Evolutionary conservation across 2,797 vertebrate species (phyloP), one percentile per base, ranked within the genome.

Genomic region (Sarcophilus harrisii): DNA sequence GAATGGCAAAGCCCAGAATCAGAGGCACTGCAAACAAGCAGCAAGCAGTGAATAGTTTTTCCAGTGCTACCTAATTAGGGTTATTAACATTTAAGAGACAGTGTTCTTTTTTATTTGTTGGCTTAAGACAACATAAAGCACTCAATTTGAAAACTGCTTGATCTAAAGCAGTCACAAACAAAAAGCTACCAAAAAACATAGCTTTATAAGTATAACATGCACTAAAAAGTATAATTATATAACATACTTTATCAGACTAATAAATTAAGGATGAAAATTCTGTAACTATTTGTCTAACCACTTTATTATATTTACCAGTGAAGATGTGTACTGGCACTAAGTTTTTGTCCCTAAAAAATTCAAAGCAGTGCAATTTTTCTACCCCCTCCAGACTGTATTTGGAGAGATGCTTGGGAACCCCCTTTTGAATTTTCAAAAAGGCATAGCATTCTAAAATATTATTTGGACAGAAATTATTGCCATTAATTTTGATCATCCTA

Each of bases 401-500:
- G 54, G 45, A 95, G 93, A 92, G 58, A 92, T 95, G 49, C 2
- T 94, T 95, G 95, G 91, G 92, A 92, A 93, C 49, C 18, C 81
- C 92, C 54, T 96, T 93, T 96, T 97, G 91, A 97, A 62, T 98
- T 95, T 91, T 89, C 55, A 94, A 93, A 95, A 73, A 95, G 94
- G 57, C 94, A 92, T 32, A 91, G 4, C 94, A 32, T 96, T 97
- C 97, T 92, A 97, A 97, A 97, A 95, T 97, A 96, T 96, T 96
- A 97, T 96, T 92, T 97, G 92, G 96, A 95, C 97, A 97, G 93
- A 97, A 97, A 97, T 96, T 94, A 97, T 93, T 93, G 97, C 96
- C 93, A 97, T 57, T 95, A 97, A 59, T 92, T 95, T 97, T 92
- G 60, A 97, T 87, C n/a, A 27, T 57, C 92, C 94, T 90, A 96